phyloP scores from a whole-genome alignment of 2,113 vertebrate species.

The Platycercus adscitus region DNA sequence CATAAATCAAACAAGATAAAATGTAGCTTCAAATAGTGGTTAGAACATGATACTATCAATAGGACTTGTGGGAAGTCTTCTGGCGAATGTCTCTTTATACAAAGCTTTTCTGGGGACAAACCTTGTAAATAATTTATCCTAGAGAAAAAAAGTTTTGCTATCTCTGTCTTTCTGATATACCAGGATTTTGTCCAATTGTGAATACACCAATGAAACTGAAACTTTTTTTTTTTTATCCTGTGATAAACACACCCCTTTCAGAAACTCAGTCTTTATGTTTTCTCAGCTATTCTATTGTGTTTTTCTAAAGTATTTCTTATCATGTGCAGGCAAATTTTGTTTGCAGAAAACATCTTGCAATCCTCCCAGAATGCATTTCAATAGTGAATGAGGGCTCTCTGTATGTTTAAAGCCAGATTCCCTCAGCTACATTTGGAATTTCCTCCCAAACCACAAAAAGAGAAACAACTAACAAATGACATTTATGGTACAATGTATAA shows the following conservation, averaged over 20 bases:
- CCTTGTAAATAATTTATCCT: not conserved
- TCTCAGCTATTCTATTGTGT: not conserved
- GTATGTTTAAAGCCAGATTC: conserved; percentile 65
- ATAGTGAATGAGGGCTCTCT: conserved; percentile 39
- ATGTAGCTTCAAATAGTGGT: conserved; percentile 24
- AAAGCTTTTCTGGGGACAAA: not conserved
- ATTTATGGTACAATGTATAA: conserved; percentile 72
- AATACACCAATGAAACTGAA: not conserved
- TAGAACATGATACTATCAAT: not conserved
- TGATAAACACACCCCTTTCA: not conserved
- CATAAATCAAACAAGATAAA: conserved; percentile 50
- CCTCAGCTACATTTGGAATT: conserved; percentile 68
- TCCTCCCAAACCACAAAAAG: conserved; percentile 72
- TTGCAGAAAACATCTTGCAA: conserved; percentile 51
- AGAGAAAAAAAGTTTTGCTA: not conserved
- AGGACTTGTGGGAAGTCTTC: conserved; percentile 9
- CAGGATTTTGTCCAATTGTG: not conserved
- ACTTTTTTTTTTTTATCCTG: not conserved
- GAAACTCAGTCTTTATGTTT: not conserved
- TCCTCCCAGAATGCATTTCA: conserved; percentile 65
- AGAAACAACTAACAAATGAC: conserved; percentile 72
- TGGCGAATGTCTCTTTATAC: conserved; percentile 1
- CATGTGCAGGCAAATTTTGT: conserved; percentile 24
- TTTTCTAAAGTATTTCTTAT: conserved; percentile 52
- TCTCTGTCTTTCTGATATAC: not conserved